Conservation (phyloP, 30 jellyfish, hydroid and myxozoan genomes). For the Clytia hemisphaerica region DNA sequence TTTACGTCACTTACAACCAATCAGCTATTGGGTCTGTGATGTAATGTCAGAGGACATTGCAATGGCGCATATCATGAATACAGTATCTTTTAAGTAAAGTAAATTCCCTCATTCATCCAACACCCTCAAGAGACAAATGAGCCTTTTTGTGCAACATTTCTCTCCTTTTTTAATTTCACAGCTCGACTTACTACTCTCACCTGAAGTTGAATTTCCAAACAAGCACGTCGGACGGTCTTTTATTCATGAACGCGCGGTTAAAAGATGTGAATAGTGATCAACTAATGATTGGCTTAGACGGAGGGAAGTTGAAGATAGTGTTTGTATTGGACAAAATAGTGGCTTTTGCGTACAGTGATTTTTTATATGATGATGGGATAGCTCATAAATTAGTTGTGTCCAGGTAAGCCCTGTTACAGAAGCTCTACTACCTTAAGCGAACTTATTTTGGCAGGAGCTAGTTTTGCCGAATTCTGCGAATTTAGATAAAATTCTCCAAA, state of each 20-base stretch:
- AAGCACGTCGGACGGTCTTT: constrained; percentile 47
- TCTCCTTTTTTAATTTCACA: background rate
- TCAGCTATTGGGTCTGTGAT: too few relatives aligned
- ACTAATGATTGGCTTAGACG: constrained; percentile 44
- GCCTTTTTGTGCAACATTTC: too few relatives aligned
- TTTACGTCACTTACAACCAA: too few relatives aligned
- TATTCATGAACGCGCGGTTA: constrained; percentile 58
- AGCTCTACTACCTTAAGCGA: background rate
- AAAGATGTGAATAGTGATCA: constrained; percentile 31
- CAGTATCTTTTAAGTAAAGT: too few relatives aligned
- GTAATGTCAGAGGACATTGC: too few relatives aligned
- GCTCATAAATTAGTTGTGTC: constrained; percentile 14
- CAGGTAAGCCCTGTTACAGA: constrained; percentile 7
- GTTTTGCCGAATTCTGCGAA: too few relatives aligned
- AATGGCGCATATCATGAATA: too few relatives aligned
- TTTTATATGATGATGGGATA: constrained; percentile 20
- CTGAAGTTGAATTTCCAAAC: constrained; percentile 43
- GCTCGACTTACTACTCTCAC: background rate
- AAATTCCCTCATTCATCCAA: too few relatives aligned
- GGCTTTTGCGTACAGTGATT: background rate
- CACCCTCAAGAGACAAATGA: too few relatives aligned
- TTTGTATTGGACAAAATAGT: constrained; percentile 13
- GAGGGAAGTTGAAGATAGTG: constrained; percentile 38
- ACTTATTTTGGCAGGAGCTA: too few relatives aligned
- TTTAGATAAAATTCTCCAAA: too few relatives aligned